A percentile compares a stretch with the other conserved stretches of the same genome.
phyloP scores from a whole-genome alignment of 2,113 vertebrate species.

The Tonatia bakeri region DNA sequence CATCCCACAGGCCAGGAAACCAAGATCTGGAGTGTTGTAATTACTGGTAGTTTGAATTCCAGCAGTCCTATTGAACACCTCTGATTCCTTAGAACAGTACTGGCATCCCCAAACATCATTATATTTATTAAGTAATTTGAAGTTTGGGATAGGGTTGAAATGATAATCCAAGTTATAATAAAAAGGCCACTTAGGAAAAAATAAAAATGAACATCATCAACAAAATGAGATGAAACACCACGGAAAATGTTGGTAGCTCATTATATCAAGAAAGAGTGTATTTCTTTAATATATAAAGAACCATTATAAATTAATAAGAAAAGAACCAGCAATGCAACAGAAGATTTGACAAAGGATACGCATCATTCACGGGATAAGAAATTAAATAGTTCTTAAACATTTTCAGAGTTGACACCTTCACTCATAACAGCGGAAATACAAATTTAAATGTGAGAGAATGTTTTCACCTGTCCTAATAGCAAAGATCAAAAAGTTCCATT shows the following conservation, averaged over 20 bases:
- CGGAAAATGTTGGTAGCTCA: neutral
- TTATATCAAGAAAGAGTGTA: neutral
- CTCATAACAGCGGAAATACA: neutral
- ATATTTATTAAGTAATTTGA: neutral
- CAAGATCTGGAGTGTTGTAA: neutral
- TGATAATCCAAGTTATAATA: neutral
- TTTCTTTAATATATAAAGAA: conserved; percentile 6
- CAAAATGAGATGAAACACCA: neutral
- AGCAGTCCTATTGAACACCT: neutral
- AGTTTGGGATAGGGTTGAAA: neutral
- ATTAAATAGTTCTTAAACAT: neutral
- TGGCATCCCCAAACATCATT: neutral
- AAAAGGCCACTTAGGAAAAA: neutral
- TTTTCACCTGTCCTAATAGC: neutral
- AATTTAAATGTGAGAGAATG: neutral
- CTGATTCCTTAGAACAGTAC: neutral
- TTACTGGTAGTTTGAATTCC: neutral
- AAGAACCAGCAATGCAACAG: neutral
- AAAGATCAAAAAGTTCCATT: neutral
- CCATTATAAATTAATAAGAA: conserved; percentile 18
- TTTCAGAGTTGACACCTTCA: neutral
- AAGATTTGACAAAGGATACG: neutral
- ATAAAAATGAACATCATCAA: neutral
- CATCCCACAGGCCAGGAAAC: neutral
- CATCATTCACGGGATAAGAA: neutral